These are phyloP conservation scores for Apostichopus parvimensis DNA, from an alignment of 35 echinoderm and acorn worm species.

Conservation along the genomic window DNA sequence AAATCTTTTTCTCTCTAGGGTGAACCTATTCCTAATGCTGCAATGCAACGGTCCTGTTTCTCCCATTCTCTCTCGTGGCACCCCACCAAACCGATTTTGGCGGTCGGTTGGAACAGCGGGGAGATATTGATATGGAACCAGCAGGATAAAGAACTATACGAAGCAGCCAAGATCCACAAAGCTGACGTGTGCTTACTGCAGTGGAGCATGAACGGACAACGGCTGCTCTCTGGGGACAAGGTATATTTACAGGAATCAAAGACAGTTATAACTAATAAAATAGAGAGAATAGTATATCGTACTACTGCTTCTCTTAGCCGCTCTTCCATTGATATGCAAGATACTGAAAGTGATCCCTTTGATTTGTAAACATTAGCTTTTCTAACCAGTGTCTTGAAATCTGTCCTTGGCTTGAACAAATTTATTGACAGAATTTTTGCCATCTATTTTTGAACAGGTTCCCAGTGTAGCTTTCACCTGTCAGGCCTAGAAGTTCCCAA, in stretches of 20 bases:
- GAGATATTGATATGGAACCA: constrained; percentile 92
- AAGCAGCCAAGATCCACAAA: constrained; percentile 84
- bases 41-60: constrained; percentile 75
- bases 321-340: no score
- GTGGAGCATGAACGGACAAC: constrained; percentile 76
- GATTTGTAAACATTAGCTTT: no score
- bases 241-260: not conserved
- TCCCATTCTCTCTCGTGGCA: constrained; percentile 86
- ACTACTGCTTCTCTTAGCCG: no score
- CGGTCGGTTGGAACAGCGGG: constrained; percentile 88
- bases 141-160: constrained; percentile 78
- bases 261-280: no score
- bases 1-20: constrained; percentile 54
- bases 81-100: constrained; percentile 72
- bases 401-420: no score
- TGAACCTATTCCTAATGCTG: constrained; percentile 67
- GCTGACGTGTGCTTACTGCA: constrained; percentile 74
- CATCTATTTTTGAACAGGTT: no score
- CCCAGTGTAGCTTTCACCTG: no score
- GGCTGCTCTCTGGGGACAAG: constrained; percentile 86
- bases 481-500: no score
- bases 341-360: no score
- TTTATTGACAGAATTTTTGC: no score
- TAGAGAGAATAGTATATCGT: no score
- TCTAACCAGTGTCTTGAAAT: no score